These are phyloP conservation scores for Parotia lawesii DNA, from an alignment of 2,113 vertebrate species.

Conservation along the genomic window DNA sequence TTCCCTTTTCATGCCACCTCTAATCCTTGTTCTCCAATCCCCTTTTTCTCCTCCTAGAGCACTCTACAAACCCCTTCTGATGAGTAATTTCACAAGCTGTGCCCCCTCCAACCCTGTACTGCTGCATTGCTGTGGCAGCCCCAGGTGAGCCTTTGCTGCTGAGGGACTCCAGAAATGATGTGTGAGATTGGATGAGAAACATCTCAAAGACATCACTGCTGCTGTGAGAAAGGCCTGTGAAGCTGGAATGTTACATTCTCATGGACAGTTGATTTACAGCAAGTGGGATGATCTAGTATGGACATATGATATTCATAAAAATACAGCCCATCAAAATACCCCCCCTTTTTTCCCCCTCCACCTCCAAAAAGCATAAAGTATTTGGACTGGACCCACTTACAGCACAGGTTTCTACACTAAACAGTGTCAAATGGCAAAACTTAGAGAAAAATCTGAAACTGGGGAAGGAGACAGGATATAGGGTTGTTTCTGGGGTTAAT, in stretches of 20 bases:
- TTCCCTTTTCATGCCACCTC: not conserved
- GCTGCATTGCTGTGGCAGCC: not conserved
- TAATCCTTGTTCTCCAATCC: not conserved
- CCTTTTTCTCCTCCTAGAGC: not conserved
- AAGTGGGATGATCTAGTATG: not conserved
- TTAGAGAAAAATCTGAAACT: not conserved
- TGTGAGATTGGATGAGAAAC: not conserved
- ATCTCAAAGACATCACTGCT: not conserved
- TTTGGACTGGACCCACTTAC: not conserved
- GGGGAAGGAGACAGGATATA: not conserved
- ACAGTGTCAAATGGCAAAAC: not conserved
- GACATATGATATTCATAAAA: not conserved
- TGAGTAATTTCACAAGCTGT: not conserved
- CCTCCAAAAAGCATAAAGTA: not conserved
- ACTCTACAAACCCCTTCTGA: not conserved
- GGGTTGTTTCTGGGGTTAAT: not conserved
- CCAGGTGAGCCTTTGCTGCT: not conserved
- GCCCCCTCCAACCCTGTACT: not conserved
- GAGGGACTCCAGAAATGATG: not conserved
- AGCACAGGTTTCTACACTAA: not conserved
- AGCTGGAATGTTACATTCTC: not conserved
- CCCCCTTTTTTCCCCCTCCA: accelerated
- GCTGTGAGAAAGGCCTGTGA: not conserved
- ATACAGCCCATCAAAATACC: not conserved
- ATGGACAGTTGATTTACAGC: not conserved